These are phyloP conservation scores for Cheilosia grossa DNA, from an alignment of 2,888 invertebrate species.

Conservation along the genomic window DNA sequence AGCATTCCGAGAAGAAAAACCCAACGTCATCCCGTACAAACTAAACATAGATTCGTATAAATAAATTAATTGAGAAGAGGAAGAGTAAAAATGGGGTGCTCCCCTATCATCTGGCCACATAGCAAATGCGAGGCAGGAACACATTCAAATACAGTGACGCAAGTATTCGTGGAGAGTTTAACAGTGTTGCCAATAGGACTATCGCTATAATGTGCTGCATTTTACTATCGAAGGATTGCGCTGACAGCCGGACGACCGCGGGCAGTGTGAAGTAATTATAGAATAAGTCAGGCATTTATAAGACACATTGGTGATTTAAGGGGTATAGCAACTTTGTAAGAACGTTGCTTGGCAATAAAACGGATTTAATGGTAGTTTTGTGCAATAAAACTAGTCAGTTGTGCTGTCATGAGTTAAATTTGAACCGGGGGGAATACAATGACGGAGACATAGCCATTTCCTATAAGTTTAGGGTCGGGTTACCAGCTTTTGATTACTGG, in stretches of 20 bases:
- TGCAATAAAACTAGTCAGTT: conserved; percentile 20
- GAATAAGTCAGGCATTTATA: conserved; percentile 15
- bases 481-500: no score
- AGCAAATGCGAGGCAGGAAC: conserved; percentile 41
- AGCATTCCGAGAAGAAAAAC: conserved; percentile 8
- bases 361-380: conserved; percentile 24
- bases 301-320: conserved; percentile 2
- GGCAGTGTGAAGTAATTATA: conserved; percentile 19
- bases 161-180: conserved; percentile 18
- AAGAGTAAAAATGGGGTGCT: conserved; percentile 45
- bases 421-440: not conserved
- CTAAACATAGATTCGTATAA: conserved; percentile 29
- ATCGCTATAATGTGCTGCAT: not conserved
- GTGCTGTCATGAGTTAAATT: conserved; percentile 30
- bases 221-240: conserved; percentile 6
- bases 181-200: conserved; percentile 47
- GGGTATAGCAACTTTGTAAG: conserved; percentile 30
- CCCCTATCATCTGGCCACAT: conserved; percentile 39
- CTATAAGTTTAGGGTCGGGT: no score
- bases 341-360: conserved; percentile 32
- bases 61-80: conserved; percentile 57
- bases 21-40: not conserved
- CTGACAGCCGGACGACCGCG: not conserved
- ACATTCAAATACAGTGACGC: conserved; percentile 54
- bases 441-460: no score